These are phyloP conservation scores for Nomia melanderi DNA, from an alignment of 1,140 invertebrate genomes.

Conservation along the genomic window DNA sequence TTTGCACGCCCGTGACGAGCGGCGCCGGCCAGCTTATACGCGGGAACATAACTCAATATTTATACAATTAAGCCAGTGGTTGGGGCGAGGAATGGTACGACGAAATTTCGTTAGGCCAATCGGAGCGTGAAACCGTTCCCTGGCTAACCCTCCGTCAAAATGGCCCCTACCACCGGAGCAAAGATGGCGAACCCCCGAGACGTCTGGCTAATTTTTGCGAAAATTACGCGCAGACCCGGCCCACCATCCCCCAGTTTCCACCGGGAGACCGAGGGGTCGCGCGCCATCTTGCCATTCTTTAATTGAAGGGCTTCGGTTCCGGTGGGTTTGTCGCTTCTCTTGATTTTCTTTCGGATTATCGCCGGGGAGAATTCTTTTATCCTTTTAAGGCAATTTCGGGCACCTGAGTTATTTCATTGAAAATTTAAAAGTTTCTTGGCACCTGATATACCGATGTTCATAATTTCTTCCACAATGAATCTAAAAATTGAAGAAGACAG, in stretches of 20 bases:
- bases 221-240: constrained; percentile 61
- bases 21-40: constrained; percentile 52
- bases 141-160: constrained; percentile 68
- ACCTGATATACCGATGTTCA: too few relatives aligned
- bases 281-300: constrained; percentile 47
- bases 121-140: constrained; percentile 74
- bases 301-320: not conserved
- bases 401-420: too few relatives aligned
- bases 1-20: constrained; percentile 30
- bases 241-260: not conserved
- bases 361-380: not conserved
- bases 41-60: constrained; percentile 76
- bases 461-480: too few relatives aligned
- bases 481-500: too few relatives aligned
- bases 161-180: constrained; percentile 56
- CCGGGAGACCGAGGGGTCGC: constrained; percentile 3
- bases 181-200: constrained; percentile 68
- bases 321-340: not conserved
- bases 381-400: not conserved
- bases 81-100: constrained; percentile 60
- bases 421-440: too few relatives aligned
- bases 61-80: constrained; percentile 76
- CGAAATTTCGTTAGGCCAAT: constrained; percentile 75
- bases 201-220: constrained; percentile 68
- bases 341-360: not conserved